phyloP scores from a whole-genome alignment of 2,797 vertebrate species.

The Betta splendens region DNA sequence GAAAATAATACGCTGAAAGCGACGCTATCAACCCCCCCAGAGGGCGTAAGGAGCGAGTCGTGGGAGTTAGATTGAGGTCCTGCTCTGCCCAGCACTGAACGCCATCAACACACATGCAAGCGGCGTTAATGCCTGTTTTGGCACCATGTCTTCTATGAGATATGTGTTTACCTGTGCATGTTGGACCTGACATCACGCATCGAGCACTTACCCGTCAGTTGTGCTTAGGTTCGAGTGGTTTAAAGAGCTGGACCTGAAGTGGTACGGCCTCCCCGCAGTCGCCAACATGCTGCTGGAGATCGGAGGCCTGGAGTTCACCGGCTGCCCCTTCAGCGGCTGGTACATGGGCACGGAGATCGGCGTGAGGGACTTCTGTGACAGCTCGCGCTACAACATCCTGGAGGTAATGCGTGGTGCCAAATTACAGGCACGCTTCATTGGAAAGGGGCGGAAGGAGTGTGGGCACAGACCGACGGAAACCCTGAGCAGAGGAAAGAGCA shows the following conservation, averaged over 20 bases:
- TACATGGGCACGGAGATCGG: constrained; percentile 99
- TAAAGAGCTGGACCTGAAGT: constrained; percentile 92
- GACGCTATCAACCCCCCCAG: constrained; percentile 46
- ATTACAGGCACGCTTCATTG: constrained; percentile 9
- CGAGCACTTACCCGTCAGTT: neutral
- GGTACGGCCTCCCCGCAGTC: constrained; percentile 94
- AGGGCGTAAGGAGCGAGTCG: constrained; percentile 37
- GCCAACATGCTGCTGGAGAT: constrained; percentile 96
- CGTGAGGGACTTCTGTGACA: constrained; percentile 97
- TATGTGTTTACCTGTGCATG: constrained; percentile 21
- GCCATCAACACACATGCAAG: too few relatives aligned
- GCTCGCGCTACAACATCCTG: constrained; percentile 94
- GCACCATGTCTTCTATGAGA: constrained; percentile 30
- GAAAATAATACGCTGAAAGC: constrained; percentile 60
- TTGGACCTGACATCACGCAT: constrained; percentile 24
- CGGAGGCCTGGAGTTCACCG: constrained; percentile 93
- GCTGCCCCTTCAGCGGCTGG: constrained; percentile 98
- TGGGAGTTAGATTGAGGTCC: constrained; percentile 46
- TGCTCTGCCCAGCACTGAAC: constrained; percentile 47
- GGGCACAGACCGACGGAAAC: constrained; percentile 37
- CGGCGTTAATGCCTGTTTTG: constrained; percentile 76
- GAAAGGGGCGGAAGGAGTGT: neutral
- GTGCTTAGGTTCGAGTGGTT: constrained; percentile 92
- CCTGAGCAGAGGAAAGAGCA: constrained; percentile 32
- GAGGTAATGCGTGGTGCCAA: constrained; percentile 82